Conservation (phyloP, 1,140 invertebrate genomes). For the Polypedilum pembai region DNA sequence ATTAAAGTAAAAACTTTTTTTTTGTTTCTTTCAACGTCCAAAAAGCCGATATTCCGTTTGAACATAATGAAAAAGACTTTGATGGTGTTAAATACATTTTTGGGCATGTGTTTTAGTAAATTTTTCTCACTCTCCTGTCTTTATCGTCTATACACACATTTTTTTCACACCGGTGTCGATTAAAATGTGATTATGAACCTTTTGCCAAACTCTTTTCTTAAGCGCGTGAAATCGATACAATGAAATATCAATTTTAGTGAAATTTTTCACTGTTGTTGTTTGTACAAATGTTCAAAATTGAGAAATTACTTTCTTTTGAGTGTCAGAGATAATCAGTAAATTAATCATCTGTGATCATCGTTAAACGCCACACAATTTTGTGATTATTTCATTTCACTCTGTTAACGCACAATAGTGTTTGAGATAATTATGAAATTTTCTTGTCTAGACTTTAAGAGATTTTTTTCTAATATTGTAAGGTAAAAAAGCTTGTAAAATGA, state of each 20-base stretch:
- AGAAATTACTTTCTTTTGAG: slow-evolving; percentile 15
- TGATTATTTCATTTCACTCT: too few relatives aligned
- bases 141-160: neutral
- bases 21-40: neutral
- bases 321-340: neutral
- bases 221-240: slow-evolving; percentile 5
- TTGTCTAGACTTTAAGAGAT: too few relatives aligned
- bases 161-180: slow-evolving; percentile 3
- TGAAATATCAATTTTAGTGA: slow-evolving; percentile 4
- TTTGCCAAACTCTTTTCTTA: neutral
- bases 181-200: slow-evolving; percentile 18
- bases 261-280: neutral
- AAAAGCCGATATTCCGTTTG: neutral
- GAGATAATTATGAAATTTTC: too few relatives aligned
- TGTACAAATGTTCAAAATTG: neutral
- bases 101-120: slow-evolving; percentile 3
- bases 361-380: too few relatives aligned
- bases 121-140: neutral
- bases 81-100: neutral
- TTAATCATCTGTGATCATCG: neutral
- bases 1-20: neutral
- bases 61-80: neutral
- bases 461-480: too few relatives aligned
- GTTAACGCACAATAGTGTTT: too few relatives aligned
- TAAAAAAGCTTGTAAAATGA: too few relatives aligned